Evolutionary conservation across 30 jellyfish, hydroid and myxozoan genomes (phyloP), one percentile per base, ranked within the genome.

Genomic region (Pseudorhiza aurosa): DNA sequence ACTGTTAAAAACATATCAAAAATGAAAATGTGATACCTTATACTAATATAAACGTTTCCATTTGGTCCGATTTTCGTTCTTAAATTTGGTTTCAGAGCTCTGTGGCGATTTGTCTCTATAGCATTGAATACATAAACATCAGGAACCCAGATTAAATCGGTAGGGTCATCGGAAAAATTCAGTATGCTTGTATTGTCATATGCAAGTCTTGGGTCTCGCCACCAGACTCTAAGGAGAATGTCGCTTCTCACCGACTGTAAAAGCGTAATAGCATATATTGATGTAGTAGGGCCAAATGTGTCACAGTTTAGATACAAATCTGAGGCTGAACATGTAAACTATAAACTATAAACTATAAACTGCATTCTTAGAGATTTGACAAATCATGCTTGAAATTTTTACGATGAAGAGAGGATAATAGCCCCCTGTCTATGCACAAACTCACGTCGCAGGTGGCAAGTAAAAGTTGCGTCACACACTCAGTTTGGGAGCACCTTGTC

Each of bases 181-280:
- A 77, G 37, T 4, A 0, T 39, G 35, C 55, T 62, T 8, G 67
- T 28, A 39, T 62, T 62, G 60, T 62, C 89, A 27, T 18, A 53
- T 5, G 81, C 89, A 15, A 77, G 76, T 28, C 81, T 40, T 26
- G 71, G 80, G 46, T 77, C 89, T 2, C 42, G 39, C 89, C 89
- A 77, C 89, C 89, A 77, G 24, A 40, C 42, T 0, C 89, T 69
- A 33, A 77, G 56, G 21, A 77, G 76, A 26, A 77, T 12, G 40
- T 77, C 89, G 24, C 72, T 60, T 44, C 50, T 31, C 24, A 77
- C 24, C 0, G 89, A 29, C 89, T 77, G 39, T 22, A 14, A 1
- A 70, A 70, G 36, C 25, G 25, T 25, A 58, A 26, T 37, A 53
- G 1, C n/a, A n/a, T n/a, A n/a, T n/a, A n/a, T n/a, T n/a, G n/a